Conservation (phyloP, 2,113 vertebrate species). For the Cynopterus brachyotis region DNA sequence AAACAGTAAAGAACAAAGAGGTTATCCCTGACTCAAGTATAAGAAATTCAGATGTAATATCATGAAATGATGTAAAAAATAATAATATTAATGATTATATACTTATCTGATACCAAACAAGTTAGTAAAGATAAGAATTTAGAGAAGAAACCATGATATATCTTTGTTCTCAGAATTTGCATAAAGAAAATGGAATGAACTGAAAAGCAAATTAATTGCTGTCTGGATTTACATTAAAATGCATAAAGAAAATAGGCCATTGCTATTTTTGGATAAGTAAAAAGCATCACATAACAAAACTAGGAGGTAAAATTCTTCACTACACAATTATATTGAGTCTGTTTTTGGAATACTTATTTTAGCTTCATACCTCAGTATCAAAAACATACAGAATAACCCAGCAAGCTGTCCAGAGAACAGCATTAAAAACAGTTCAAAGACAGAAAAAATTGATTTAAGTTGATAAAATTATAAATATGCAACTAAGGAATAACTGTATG, state of each 20-base stretch:
- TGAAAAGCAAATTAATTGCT: conserved; percentile 29
- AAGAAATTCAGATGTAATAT: neutral
- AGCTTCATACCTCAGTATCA: neutral
- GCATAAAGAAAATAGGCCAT: neutral
- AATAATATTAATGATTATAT: neutral
- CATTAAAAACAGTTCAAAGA: neutral
- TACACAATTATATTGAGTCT: neutral
- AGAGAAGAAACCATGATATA: neutral
- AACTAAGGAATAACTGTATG: neutral
- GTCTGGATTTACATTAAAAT: neutral
- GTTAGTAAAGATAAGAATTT: neutral
- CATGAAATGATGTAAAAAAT: neutral
- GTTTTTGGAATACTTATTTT: neutral
- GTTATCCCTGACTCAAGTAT: neutral
- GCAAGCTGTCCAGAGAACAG: neutral
- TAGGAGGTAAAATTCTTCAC: neutral
- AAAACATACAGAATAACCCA: neutral
- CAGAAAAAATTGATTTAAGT: neutral
- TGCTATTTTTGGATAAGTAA: conserved; percentile 21
- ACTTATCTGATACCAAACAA: neutral
- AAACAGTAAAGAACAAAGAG: neutral
- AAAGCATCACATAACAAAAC: neutral
- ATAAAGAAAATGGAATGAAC: neutral
- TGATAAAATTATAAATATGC: neutral
- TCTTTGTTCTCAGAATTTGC: neutral